Conservation (phyloP, 2,113 vertebrate species). For the Podocnemis expansa region DNA sequence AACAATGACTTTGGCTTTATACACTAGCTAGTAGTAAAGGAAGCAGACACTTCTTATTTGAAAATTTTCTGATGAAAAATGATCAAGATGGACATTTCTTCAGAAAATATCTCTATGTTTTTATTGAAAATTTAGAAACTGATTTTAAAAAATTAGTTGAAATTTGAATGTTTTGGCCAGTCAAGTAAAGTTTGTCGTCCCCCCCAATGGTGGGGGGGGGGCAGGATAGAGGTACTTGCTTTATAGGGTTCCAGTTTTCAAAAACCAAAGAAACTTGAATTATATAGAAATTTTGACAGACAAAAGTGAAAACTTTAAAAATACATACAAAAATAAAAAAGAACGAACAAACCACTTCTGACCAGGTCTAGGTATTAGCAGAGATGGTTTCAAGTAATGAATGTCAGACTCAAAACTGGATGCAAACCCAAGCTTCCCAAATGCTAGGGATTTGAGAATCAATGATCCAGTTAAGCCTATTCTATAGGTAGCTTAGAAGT, state of each 20-base stretch:
- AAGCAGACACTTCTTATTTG: background rate
- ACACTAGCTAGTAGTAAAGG: background rate
- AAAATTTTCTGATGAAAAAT: background rate
- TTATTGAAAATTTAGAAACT: background rate
- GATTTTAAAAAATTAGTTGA: background rate
- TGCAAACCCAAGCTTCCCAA: background rate
- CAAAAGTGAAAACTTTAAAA: background rate
- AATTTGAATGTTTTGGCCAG: background rate
- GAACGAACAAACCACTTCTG: too few species aligned
- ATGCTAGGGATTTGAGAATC: background rate
- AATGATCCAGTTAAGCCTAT: background rate
- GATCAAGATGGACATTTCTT: background rate
- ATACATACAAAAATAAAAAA: too few species aligned
- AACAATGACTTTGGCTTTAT: background rate
- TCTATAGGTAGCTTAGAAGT: background rate
- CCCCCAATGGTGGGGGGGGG: too few species aligned
- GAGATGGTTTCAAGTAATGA: background rate
- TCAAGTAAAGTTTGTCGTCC: background rate
- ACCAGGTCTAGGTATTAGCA: background rate
- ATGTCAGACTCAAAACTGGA: conserved; percentile 6
- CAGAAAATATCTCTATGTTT: background rate
- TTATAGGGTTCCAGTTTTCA: background rate
- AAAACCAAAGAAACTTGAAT: too few species aligned
- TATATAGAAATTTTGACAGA: background rate
- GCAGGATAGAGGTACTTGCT: background rate